Evolutionary conservation across 2,797 vertebrate species (phyloP).

Genomic region (Loriculus beryllinus): DNA sequence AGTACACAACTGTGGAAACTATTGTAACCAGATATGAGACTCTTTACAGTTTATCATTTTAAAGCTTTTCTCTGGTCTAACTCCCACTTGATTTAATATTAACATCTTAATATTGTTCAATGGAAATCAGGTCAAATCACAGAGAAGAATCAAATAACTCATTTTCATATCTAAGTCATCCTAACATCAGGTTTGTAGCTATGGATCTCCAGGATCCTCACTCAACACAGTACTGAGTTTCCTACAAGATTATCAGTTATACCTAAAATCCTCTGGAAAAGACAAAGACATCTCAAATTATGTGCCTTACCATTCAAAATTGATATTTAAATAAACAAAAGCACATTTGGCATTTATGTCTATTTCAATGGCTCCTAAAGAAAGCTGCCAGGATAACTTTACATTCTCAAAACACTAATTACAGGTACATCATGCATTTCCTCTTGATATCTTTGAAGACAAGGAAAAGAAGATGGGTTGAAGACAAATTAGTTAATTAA

Average conservation of each 20-base stretch:
- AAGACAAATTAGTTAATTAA: slow-evolving; percentile 34
- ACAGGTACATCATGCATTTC: background rate
- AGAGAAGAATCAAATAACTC: background rate
- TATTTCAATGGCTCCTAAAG: background rate
- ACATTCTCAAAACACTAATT: background rate
- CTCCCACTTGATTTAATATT: background rate
- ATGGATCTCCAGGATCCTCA: background rate
- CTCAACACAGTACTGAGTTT: background rate
- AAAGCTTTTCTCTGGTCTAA: background rate
- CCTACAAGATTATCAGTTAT: background rate
- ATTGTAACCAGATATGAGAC: background rate
- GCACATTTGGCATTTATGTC: background rate
- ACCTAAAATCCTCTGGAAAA: background rate
- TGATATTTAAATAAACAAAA: background rate
- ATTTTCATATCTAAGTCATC: background rate
- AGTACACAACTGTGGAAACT: background rate
- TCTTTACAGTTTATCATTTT: background rate
- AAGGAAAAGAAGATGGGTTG: background rate
- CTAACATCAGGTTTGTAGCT: background rate
- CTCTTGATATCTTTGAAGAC: background rate
- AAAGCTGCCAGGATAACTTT: background rate
- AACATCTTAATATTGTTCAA: background rate
- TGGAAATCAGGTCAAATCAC: background rate
- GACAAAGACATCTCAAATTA: background rate
- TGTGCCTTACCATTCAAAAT: background rate